Evolutionary conservation across 2,113 vertebrate genomes (phyloP).

Genomic region (Emydura subglobosa): DNA sequence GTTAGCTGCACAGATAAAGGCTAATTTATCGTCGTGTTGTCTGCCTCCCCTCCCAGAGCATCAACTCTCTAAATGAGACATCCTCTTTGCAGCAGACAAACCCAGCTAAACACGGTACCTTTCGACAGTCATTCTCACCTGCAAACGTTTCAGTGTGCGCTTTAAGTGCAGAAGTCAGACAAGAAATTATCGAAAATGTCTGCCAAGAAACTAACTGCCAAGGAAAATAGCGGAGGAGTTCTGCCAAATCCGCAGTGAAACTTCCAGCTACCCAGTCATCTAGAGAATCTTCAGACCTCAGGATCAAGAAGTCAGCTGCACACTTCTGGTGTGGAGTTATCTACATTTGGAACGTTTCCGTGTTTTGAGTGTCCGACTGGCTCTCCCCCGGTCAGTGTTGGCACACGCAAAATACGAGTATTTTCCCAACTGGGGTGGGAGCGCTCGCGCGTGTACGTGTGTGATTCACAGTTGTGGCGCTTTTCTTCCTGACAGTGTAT

Average conservation of each 20-base stretch:
- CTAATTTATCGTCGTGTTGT: background rate
- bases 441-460: background rate
- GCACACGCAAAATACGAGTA: background rate
- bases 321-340: background rate
- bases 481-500: background rate
- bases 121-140: too few species aligned
- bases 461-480: background rate
- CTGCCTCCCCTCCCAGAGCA: background rate
- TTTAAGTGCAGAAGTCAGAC: background rate
- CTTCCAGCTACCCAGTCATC: background rate
- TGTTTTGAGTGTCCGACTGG: too few species aligned
- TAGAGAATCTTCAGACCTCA: background rate
- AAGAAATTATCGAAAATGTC: background rate
- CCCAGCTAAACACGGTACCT: background rate
- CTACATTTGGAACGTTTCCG: too few species aligned
- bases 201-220: background rate
- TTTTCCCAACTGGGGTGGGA: background rate
- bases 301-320: background rate
- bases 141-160: background rate
- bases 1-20: background rate
- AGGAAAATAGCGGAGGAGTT: background rate
- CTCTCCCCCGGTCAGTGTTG: background rate
- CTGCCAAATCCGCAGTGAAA: background rate
- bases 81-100: background rate
- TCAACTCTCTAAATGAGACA: slow-evolving; percentile 9